phyloP scores from a whole-genome alignment of 1,140 invertebrate genomes.

The Octopus bimaculoides region DNA sequence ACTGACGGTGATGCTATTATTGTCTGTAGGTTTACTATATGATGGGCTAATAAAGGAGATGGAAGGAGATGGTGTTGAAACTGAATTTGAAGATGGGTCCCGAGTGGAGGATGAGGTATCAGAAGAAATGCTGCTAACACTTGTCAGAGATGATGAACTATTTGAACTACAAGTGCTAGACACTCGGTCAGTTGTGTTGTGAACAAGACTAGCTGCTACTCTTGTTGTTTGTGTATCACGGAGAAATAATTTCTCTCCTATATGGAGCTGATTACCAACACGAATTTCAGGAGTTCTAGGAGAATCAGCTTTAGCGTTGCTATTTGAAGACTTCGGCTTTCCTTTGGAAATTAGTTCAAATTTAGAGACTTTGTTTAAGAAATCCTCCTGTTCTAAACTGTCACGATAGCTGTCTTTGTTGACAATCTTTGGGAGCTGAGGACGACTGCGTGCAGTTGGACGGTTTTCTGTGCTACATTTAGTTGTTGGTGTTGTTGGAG shows the following conservation, averaged over 20 bases:
- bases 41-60: neutral
- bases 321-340: conserved; percentile 30
- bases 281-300: neutral
- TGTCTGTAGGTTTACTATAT: neutral
- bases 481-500: neutral
- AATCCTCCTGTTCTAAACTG: conserved; percentile 45
- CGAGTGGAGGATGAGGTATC: conserved; percentile 13
- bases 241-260: conserved; percentile 55
- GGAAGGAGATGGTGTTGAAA: neutral
- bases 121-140: conserved; percentile 35
- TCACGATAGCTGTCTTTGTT: conserved; percentile 27
- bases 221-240: conserved; percentile 51
- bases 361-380: conserved; percentile 51
- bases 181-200: conserved; percentile 27
- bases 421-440: conserved; percentile 8
- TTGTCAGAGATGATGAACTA: conserved; percentile 43
- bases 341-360: conserved; percentile 52
- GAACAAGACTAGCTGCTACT: conserved; percentile 42
- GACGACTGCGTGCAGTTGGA: neutral
- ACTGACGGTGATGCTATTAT: neutral
- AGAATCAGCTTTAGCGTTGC: neutral
- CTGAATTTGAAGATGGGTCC: neutral
- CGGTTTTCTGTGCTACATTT: neutral
- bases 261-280: conserved; percentile 20
- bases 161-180: conserved; percentile 37